phyloP scores from a whole-genome alignment of 2,888 invertebrate genomes.

The Acronicta leporina region DNA sequence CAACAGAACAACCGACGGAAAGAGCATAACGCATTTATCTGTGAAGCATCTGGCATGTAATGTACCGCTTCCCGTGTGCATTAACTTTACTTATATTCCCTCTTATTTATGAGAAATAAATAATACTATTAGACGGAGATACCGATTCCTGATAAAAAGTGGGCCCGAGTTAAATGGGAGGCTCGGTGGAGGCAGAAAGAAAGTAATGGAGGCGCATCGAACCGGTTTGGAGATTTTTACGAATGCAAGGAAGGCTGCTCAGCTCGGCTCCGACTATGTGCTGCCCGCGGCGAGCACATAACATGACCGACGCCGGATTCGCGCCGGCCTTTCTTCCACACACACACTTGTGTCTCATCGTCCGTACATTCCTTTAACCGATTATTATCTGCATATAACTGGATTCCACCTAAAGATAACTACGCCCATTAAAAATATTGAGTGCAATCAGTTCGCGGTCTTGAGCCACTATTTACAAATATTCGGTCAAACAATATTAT shows the following conservation, averaged over 20 bases:
- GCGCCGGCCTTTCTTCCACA: slow-evolving; percentile 82
- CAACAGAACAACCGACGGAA: slow-evolving; percentile 73
- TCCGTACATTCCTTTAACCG: slow-evolving; percentile 70
- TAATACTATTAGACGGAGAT: slow-evolving; percentile 89
- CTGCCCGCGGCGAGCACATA: slow-evolving; percentile 82
- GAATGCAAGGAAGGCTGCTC: slow-evolving; percentile 88
- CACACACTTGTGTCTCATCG: slow-evolving; percentile 69
- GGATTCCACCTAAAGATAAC: slow-evolving; percentile 77
- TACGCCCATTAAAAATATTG: slow-evolving; percentile 79
- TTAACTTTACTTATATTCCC: slow-evolving; percentile 87
- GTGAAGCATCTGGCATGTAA: slow-evolving; percentile 82
- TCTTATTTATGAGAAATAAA: slow-evolving; percentile 89
- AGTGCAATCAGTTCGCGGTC: slow-evolving; percentile 68
- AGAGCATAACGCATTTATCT: slow-evolving; percentile 80
- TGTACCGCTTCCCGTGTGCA: slow-evolving; percentile 84
- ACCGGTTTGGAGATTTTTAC: slow-evolving; percentile 89
- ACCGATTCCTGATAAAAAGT: slow-evolving; percentile 89
- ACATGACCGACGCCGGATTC: slow-evolving; percentile 84
- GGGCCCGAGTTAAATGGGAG: slow-evolving; percentile 89
- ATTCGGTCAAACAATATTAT: slow-evolving; percentile 69
- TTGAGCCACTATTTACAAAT: slow-evolving; percentile 72
- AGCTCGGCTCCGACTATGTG: slow-evolving; percentile 80
- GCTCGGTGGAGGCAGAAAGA: slow-evolving; percentile 88
- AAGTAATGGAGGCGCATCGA: slow-evolving; percentile 89
- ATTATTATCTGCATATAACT: slow-evolving; percentile 83